Evolutionary conservation across 2,888 invertebrate genomes (phyloP).

Genomic region (Hedychridium roseum): DNA sequence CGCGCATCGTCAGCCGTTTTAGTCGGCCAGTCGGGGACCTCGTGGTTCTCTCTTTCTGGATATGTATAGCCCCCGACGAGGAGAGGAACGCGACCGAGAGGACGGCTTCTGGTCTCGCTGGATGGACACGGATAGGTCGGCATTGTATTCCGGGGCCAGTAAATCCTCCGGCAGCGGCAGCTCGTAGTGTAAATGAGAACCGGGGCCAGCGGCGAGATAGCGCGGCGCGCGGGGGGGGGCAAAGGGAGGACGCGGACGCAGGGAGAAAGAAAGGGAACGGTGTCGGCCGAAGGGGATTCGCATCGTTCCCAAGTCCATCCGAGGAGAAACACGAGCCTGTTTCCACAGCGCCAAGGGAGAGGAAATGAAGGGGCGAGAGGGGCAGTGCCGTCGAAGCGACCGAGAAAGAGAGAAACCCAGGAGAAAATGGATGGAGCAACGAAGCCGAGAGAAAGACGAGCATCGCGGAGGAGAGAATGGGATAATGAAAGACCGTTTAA

Average conservation of each 20-base stretch:
- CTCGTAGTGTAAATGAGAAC: conserved; percentile 62
- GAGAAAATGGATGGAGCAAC: neutral
- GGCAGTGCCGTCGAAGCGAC: too few species aligned
- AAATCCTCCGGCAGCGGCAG: conserved; percentile 53
- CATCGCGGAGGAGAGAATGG: neutral
- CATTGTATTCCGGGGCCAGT: conserved; percentile 63
- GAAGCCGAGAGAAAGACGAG: neutral
- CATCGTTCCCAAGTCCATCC: conserved; percentile 18
- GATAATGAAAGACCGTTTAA: neutral
- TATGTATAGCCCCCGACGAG: conserved; percentile 50
- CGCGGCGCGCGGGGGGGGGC: conserved; percentile 19
- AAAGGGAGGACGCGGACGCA: too few species aligned
- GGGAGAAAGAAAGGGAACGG: neutral
- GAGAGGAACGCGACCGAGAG: conserved; percentile 49
- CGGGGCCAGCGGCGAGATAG: too few species aligned
- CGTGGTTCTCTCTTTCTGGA: too few species aligned
- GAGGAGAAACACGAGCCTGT: conserved; percentile 10
- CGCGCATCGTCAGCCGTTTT: too few species aligned
- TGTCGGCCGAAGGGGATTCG: conserved; percentile 20
- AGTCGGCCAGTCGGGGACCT: too few species aligned
- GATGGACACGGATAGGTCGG: conserved; percentile 63
- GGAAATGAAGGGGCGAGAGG: too few species aligned
- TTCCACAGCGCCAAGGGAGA: too few species aligned
- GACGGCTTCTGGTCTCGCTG: conserved; percentile 50
- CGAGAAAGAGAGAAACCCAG: too few species aligned